Conservation (phyloP, 2,888 invertebrate genomes). For the Drosophila affinis region DNA sequence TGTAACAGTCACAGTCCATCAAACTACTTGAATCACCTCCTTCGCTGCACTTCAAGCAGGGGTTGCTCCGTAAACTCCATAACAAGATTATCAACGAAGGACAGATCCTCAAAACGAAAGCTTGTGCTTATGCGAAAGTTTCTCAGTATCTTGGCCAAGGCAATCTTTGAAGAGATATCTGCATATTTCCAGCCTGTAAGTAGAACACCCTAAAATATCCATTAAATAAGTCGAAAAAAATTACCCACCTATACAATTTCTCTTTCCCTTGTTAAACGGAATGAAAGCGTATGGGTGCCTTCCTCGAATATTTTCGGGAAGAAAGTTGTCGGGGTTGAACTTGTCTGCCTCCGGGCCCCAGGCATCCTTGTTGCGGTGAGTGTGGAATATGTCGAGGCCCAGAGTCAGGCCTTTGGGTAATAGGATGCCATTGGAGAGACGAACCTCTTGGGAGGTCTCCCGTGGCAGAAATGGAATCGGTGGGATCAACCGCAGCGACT, state of each 20-base stretch:
- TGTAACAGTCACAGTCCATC: no score
- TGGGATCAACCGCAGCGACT: constrained; percentile 77
- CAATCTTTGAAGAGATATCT: constrained; percentile 67
- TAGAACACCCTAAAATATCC: not conserved
- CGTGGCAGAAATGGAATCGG: constrained; percentile 67
- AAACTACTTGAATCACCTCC: not conserved
- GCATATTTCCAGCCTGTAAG: constrained; percentile 74
- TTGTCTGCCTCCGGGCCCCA: constrained; percentile 78
- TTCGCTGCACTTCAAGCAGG: not conserved
- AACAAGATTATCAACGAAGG: constrained; percentile 68
- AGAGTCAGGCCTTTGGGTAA: constrained; percentile 73
- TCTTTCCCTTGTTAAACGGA: constrained; percentile 79
- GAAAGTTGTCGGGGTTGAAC: constrained; percentile 81
- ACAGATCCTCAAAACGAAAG: constrained; percentile 70
- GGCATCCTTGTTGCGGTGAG: constrained; percentile 73
- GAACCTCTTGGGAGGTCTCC: constrained; percentile 55
- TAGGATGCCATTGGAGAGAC: constrained; percentile 66
- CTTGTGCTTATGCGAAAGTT: constrained; percentile 74
- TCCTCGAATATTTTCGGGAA: constrained; percentile 70
- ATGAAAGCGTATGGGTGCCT: constrained; percentile 79
- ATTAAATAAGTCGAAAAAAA: not conserved
- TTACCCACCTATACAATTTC: constrained; percentile 77
- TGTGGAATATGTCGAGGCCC: constrained; percentile 69
- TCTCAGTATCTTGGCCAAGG: constrained; percentile 70
- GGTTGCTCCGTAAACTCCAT: constrained; percentile 55